Conservation (phyloP, 2,113 vertebrate species). For the Scytalopus superciliaris region DNA sequence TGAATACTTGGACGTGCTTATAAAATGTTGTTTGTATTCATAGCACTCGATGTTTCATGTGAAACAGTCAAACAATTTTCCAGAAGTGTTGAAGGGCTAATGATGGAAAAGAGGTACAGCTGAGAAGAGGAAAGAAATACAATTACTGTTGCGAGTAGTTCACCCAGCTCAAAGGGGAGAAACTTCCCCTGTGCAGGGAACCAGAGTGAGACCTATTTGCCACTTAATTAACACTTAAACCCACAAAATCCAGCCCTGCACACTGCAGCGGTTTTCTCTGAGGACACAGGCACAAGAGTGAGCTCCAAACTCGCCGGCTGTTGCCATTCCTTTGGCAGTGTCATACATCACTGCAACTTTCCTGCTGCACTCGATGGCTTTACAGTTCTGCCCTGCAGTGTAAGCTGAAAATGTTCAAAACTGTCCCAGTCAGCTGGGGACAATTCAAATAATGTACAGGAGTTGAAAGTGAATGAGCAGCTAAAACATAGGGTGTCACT, state of each 20-base stretch:
- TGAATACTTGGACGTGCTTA: background rate
- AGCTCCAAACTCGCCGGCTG: conserved; percentile 15
- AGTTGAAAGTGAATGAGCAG: conserved; percentile 13
- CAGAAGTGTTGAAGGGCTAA: background rate
- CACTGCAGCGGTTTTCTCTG: conserved; percentile 21
- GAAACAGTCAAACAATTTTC: background rate
- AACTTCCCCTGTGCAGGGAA: conserved; percentile 17
- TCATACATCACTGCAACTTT: conserved; percentile 27
- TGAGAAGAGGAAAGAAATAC: background rate
- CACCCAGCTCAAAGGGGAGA: background rate
- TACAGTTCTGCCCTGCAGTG: background rate
- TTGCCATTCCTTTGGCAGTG: conserved; percentile 8
- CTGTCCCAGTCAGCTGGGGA: background rate
- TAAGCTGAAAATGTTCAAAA: background rate
- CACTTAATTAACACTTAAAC: conserved; percentile 52
- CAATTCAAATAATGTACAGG: background rate
- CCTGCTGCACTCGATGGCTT: background rate
- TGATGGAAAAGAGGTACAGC: background rate
- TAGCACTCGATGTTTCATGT: background rate
- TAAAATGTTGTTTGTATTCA: background rate
- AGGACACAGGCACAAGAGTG: background rate
- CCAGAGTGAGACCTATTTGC: background rate
- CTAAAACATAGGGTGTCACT: background rate
- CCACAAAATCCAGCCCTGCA: conserved; percentile 3
- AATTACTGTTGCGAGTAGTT: background rate